phyloP scores from a whole-genome alignment of 2,797 vertebrate genomes.

The Phoebastria nigripes region DNA sequence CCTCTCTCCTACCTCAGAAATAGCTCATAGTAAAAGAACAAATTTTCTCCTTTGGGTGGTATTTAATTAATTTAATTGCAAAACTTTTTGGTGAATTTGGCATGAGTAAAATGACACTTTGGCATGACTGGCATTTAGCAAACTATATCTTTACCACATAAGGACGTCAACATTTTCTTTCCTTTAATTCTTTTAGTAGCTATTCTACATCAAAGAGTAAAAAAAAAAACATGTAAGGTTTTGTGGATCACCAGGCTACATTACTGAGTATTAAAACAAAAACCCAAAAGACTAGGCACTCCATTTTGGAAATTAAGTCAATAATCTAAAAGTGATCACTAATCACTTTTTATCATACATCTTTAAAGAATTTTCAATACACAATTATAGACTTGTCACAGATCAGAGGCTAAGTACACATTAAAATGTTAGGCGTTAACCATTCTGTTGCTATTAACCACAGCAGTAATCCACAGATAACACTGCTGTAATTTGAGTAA shows the following conservation, averaged over 20 bases:
- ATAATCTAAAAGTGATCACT: not conserved
- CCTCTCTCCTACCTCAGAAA: not conserved
- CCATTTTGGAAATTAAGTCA: not conserved
- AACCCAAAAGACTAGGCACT: not conserved
- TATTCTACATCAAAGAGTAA: not conserved
- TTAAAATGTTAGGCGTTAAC: not conserved
- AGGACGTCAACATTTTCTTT: not conserved
- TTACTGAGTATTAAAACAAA: not conserved
- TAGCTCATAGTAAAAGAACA: not conserved
- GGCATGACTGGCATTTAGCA: not conserved
- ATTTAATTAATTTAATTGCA: not conserved
- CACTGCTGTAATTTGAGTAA: not conserved
- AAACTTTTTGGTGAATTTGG: not conserved
- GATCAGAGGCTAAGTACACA: slow-evolving; percentile 19
- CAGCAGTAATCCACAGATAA: not conserved
- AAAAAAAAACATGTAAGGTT: not conserved
- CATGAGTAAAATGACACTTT: not conserved
- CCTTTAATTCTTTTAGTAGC: not conserved
- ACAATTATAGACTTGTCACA: not conserved
- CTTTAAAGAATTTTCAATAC: not conserved
- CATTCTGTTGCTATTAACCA: not conserved
- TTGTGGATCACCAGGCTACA: not conserved
- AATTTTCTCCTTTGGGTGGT: not conserved
- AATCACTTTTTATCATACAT: not conserved
- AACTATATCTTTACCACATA: not conserved